Evolutionary conservation across 2,113 vertebrate genomes (phyloP), one percentile per base, ranked within the genome.

Genomic region (Eclectus roratus): DNA sequence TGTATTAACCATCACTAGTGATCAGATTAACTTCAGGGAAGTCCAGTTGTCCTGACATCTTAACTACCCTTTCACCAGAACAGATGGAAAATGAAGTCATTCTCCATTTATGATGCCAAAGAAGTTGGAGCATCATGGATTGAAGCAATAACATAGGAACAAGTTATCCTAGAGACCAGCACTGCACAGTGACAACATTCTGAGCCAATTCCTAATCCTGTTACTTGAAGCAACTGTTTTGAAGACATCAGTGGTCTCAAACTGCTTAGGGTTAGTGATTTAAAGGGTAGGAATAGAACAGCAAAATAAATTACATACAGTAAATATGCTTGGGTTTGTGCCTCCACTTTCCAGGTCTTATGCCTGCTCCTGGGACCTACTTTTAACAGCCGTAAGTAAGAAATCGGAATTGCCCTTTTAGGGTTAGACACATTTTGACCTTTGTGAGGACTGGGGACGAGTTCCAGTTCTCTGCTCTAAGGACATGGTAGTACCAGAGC

Each of bases 381-480:
- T 61, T 53, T 46, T 10, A 68, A n/a, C 17, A 76, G 55, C 14
- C 8, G 58, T 8, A 14, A 60, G 5, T 21, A 46, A n/a, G 60
- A 68, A 65, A 52, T 7, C 8, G n/a, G 13, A 88, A 53, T 19
- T 71, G 37, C 33, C 27, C 6, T 60, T 74, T 19, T 1, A 49
- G 37, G 16, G 11, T 72, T 27, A 79, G 41, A 83, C 24, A 63
- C 17, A 18, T 80, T 79, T 10, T 37, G 19, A 65, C 10, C 58
- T 71, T 78, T 18, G 31, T 0, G 3, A 88, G 68, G 43, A 70
- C 1, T 4, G 1, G 3, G n/a, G 25, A 41, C 0, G 2, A 72
- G 37, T 41, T 77, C 41, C 50, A 37, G 18, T 19, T 74, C 50
- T 10, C 7, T 11, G 11, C 3, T 60, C 13, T 39, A 28, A 18